A percentile compares a stretch with the other conserved stretches of the same genome.
phyloP scores from a whole-genome alignment of 2,888 invertebrate species.

The Stratiomys singularior region DNA sequence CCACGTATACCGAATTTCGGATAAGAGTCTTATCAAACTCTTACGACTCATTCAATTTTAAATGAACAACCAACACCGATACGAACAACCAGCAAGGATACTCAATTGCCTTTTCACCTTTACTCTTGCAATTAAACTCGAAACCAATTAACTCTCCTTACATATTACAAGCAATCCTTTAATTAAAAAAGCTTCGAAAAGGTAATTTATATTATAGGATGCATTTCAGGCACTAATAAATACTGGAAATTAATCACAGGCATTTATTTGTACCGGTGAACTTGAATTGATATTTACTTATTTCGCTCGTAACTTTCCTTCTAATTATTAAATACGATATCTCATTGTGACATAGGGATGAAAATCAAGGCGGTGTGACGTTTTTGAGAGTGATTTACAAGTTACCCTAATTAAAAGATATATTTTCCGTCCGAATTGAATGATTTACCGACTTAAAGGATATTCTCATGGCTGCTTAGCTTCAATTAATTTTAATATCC shows the following conservation, averaged over 20 bases:
- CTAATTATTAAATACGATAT: too few relatives aligned
- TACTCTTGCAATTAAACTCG: not conserved
- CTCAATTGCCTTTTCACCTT: not conserved
- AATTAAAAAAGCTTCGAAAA: not conserved
- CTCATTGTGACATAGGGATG: too few relatives aligned
- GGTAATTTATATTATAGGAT: not conserved
- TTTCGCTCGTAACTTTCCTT: not conserved
- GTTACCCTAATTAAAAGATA: too few relatives aligned
- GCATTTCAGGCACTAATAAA: not conserved
- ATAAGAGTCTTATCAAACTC: not conserved
- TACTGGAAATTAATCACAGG: not conserved
- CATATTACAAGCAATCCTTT: not conserved
- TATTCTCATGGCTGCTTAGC: too few relatives aligned
- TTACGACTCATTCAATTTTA: not conserved
- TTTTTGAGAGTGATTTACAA: too few relatives aligned
- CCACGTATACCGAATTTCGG: not conserved
- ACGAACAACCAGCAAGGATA: not conserved
- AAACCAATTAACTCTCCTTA: not conserved
- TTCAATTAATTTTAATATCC: too few relatives aligned
- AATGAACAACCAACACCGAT: not conserved
- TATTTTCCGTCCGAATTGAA: too few relatives aligned
- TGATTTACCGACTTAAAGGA: too few relatives aligned
- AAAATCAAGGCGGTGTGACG: too few relatives aligned
- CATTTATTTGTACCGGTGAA: not conserved
- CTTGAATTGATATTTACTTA: constrained; percentile 2